These are phyloP conservation scores for Teleogryllus occipitalis DNA, from an alignment of 1,140 invertebrate genomes.

Conservation along the genomic window DNA sequence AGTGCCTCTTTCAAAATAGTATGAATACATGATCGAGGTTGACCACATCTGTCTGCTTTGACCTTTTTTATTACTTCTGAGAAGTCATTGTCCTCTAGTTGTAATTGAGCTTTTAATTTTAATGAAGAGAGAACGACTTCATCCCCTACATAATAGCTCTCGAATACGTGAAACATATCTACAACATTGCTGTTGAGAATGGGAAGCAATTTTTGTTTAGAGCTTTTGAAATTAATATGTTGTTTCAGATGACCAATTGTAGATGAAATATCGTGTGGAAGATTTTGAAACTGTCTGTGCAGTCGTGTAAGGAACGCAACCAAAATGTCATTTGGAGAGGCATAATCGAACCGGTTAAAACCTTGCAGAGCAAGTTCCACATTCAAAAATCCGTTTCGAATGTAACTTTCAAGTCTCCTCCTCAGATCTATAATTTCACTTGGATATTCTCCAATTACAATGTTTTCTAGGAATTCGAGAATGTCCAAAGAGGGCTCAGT, in stretches of 20 bases:
- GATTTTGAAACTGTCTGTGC: not conserved
- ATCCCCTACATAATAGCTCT: not conserved
- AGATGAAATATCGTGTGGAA: not conserved
- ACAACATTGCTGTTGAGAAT: not conserved
- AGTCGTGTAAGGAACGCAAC: slow-evolving; percentile 2
- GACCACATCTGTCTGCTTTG: not conserved
- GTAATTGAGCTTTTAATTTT: not conserved
- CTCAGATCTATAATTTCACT: slow-evolving; percentile 3
- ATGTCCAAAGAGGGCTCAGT: not conserved
- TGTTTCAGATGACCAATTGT: not conserved
- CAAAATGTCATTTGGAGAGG: not conserved
- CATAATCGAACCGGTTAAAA: not conserved
- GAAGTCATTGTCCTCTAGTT: not conserved
- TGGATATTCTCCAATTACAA: not conserved
- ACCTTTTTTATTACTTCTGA: not conserved
- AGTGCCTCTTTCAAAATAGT: not conserved
- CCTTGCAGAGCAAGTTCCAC: not conserved
- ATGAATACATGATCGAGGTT: not conserved
- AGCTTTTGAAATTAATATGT: not conserved
- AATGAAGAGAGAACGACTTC: not conserved
- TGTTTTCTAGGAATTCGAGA: not conserved
- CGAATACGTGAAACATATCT: not conserved
- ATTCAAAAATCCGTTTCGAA: not conserved
- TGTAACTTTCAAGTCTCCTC: not conserved
- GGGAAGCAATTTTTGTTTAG: not conserved